A percentile compares a stretch with the other conserved stretches of the same genome.
These are phyloP conservation scores for Allacma fusca DNA, from an alignment of 2,888 invertebrate species.

Conservation along the genomic window DNA sequence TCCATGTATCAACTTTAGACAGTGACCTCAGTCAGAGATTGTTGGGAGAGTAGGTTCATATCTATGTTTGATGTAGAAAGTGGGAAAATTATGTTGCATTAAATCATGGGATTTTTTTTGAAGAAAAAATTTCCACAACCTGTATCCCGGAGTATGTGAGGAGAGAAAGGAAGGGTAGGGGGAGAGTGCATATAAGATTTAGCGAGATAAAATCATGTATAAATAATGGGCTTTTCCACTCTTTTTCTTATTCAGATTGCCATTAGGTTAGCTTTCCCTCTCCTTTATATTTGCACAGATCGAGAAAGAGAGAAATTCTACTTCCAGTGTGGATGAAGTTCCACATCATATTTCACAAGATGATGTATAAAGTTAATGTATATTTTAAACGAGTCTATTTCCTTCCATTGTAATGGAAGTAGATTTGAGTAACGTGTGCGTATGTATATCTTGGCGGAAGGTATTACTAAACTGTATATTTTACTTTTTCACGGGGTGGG, in stretches of 20 bases:
- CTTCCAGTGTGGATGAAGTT: conserved; percentile 7
- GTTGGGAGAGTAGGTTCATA: too few relatives aligned
- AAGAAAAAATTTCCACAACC: too few relatives aligned
- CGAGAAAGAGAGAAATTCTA: conserved; percentile 1
- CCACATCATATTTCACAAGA: conserved; percentile 21
- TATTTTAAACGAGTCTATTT: conserved; percentile 13
- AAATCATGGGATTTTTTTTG: not conserved
- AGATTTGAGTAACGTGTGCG: too few relatives aligned
- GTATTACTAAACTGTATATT: not conserved
- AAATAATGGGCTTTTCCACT: conserved; percentile 40
- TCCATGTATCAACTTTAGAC: too few relatives aligned
- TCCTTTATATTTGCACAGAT: not conserved
- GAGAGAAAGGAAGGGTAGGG: not conserved
- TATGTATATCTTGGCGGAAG: too few relatives aligned
- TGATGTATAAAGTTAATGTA: not conserved
- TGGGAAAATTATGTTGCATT: not conserved
- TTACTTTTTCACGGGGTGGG: not conserved
- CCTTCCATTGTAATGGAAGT: not conserved
- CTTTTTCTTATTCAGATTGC: conserved; percentile 26
- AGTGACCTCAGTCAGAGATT: too few relatives aligned
- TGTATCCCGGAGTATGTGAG: not conserved
- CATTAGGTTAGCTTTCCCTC: conserved; percentile 10
- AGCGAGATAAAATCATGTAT: conserved; percentile 41
- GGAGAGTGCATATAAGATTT: conserved; percentile 1
- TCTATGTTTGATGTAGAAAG: too few relatives aligned